phyloP scores from a whole-genome alignment of 2,113 vertebrate species.

The Pedionomus torquatus region DNA sequence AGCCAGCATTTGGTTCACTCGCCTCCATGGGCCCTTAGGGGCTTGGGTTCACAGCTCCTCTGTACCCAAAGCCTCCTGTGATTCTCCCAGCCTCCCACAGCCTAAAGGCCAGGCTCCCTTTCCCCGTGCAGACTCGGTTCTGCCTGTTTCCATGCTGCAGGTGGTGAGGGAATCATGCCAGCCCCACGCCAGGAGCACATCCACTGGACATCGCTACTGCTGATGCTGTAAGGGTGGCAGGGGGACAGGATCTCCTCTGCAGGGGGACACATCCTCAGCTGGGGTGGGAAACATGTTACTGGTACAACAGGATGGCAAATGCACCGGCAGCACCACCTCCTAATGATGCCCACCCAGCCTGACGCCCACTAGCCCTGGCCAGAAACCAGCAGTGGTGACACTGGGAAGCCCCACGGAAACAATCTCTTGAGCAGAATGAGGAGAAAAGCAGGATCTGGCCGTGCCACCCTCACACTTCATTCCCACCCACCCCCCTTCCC shows the following conservation, averaged over 20 bases:
- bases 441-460: neutral
- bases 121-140: neutral
- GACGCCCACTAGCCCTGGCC: neutral
- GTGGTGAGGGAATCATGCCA: neutral
- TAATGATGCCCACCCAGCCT: neutral
- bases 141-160: neutral
- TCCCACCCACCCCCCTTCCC: neutral
- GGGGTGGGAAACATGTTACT: rapidly evolving
- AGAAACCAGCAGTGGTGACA: neutral
- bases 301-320: neutral
- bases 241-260: neutral
- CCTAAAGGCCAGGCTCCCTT: neutral
- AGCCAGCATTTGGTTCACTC: neutral
- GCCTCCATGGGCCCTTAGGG: neutral
- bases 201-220: rapidly evolving
- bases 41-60: neutral
- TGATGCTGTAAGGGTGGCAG: neutral
- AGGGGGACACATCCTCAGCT: neutral
- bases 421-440: neutral
- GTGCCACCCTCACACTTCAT: neutral
- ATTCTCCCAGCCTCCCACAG: neutral
- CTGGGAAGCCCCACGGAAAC: neutral
- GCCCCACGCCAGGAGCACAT: neutral
- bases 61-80: neutral
- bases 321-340: rapidly evolving